A percentile compares a stretch with the other conserved stretches of the same genome.
phyloP scores from a whole-genome alignment of 1,140 invertebrate species.

The Drosophila miranda region DNA sequence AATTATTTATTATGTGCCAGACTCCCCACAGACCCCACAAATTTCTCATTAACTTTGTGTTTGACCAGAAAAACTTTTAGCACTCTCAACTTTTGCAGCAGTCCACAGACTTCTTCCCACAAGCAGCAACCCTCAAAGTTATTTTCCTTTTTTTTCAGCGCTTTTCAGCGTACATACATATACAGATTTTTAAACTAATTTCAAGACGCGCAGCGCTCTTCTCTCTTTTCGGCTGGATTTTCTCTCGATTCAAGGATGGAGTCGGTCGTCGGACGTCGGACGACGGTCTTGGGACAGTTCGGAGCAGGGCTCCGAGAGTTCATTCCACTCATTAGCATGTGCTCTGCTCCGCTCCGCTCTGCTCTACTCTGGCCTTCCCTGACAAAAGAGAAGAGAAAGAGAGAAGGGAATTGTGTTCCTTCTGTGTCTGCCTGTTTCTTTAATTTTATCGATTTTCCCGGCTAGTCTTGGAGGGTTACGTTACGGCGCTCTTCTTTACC shows the following conservation, averaged over 20 bases:
- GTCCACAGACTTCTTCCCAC: too few relatives aligned
- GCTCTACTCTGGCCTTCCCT: neutral
- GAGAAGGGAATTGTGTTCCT: constrained; percentile 12
- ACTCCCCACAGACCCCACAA: neutral
- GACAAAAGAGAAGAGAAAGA: constrained; percentile 4
- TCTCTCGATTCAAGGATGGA: constrained; percentile 35
- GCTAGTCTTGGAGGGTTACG: constrained; percentile 9
- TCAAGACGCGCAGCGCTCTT: constrained; percentile 21
- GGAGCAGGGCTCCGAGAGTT: constrained; percentile 47
- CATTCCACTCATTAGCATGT: constrained; percentile 77
- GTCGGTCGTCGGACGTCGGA: constrained; percentile 24
- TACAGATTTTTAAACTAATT: constrained; percentile 47
- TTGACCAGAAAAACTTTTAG: constrained; percentile 27
- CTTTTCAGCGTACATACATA: constrained; percentile 24
- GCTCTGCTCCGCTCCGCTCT: constrained; percentile 5
- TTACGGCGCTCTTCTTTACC: constrained; percentile 28
- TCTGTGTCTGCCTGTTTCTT: constrained; percentile 46
- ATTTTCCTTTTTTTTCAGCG: constrained; percentile 27
- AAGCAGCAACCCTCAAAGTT: constrained; percentile 46
- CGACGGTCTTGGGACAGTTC: constrained; percentile 21
- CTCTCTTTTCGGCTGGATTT: constrained; percentile 23
- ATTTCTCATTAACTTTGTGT: constrained; percentile 31
- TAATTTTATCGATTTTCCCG: constrained; percentile 75
- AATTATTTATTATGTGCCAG: neutral
- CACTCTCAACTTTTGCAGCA: constrained; percentile 2